These are phyloP conservation scores for Drosophila eugracilis DNA, from an alignment of 1,140 invertebrate genomes.

Conservation along the genomic window DNA sequence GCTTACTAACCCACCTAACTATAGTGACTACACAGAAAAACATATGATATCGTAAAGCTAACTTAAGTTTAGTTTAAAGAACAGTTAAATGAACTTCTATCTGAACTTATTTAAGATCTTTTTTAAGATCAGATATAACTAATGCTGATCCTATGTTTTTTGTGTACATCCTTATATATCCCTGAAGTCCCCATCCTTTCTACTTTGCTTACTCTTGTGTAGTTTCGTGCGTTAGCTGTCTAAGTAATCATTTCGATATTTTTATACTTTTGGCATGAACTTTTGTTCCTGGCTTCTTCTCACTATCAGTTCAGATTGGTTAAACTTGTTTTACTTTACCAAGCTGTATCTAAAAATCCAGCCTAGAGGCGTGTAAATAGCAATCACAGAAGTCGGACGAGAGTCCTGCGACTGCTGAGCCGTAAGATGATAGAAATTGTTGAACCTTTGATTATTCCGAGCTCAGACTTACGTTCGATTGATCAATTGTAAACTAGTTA, in stretches of 20 bases:
- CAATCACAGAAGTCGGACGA: slow-evolving; percentile 39
- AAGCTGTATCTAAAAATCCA: slow-evolving; percentile 40
- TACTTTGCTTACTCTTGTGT: slow-evolving; percentile 30
- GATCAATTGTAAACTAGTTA: slow-evolving; percentile 70
- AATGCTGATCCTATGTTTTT: slow-evolving; percentile 5
- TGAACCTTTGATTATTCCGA: slow-evolving; percentile 58
- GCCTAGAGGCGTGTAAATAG: slow-evolving; percentile 72
- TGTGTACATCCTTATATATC: background rate
- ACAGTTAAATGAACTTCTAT: background rate
- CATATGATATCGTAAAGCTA: background rate
- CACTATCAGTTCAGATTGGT: slow-evolving; percentile 43
- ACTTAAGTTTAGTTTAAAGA: background rate
- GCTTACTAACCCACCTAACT: slow-evolving; percentile 15
- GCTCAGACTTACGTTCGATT: slow-evolving; percentile 36
- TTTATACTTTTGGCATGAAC: slow-evolving; percentile 25
- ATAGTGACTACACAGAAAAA: slow-evolving; percentile 4
- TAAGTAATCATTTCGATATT: slow-evolving; percentile 3
- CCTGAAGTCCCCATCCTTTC: background rate
- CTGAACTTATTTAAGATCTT: background rate
- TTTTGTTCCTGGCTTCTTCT: slow-evolving; percentile 31
- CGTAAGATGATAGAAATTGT: slow-evolving; percentile 80
- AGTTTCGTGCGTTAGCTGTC: slow-evolving; percentile 24
- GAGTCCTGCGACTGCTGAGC: slow-evolving; percentile 50
- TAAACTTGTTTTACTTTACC: slow-evolving; percentile 16
- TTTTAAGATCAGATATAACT: background rate